Evolutionary conservation across 2,113 vertebrate species (phyloP).

Genomic region (Neolamprologus tretocephalus): DNA sequence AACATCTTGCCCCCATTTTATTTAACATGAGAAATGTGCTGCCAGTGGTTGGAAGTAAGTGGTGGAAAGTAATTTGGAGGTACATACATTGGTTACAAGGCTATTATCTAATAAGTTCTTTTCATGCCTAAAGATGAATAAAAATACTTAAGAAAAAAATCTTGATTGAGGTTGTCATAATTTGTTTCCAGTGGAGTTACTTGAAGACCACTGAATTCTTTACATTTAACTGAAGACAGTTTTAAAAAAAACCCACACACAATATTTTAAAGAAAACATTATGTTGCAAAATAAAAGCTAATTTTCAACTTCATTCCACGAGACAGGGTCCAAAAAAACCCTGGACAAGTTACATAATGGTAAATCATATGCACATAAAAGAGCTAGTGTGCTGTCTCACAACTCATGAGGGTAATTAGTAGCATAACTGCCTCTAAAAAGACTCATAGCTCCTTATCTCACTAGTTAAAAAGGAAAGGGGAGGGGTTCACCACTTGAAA

Average conservation of each 20-base stretch:
- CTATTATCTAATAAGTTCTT: neutral
- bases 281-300: neutral
- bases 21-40: neutral
- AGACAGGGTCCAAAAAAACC: neutral
- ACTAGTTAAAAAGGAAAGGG: neutral
- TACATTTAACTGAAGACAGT: neutral
- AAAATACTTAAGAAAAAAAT: neutral
- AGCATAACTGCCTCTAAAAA: neutral
- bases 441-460: neutral
- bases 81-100: neutral
- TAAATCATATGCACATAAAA: neutral
- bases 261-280: neutral
- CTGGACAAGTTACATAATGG: neutral
- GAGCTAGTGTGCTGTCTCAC: neutral
- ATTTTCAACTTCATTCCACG: neutral
- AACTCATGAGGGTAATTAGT: neutral
- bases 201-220: neutral
- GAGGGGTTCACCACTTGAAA: neutral
- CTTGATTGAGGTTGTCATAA: neutral
- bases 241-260: rapidly evolving
- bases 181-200: neutral
- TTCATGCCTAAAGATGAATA: neutral
- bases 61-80: neutral
- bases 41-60: neutral
- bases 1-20: neutral